Evolutionary conservation across 2,888 invertebrate genomes (phyloP), one percentile per base, ranked within the genome.

Genomic region (Biston stratarius): DNA sequence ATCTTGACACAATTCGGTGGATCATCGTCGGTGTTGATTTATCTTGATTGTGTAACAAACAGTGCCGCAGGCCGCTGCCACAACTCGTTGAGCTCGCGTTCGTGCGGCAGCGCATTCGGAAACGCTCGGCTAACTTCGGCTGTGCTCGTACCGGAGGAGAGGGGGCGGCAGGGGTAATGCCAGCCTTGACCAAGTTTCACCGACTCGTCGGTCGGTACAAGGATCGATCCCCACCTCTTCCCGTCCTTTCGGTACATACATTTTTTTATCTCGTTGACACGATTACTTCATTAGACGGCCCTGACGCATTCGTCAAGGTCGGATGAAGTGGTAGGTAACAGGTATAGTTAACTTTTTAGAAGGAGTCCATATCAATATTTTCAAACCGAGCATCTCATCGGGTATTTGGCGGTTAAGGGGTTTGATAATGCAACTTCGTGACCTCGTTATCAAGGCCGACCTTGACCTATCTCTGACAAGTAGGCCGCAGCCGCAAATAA

Each of bases 131-230:
- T 73, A 73, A 73, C 79, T 80, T 83, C 90, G 92, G 79, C 74
- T 73, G 72, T 76, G 78, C 70, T 88, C 88, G 89, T 80, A 74
- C 70, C 70, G 72, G 74, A 81, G 77, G 77, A 79, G 79, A 75
- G 82, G 80, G 12, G 76, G 84, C 58, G 72, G 77, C 72, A 74
- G 85, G 82, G 85, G 83, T 78, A 85, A 80, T 77, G 84, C 79
- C 89, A 91, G 91, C 93, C 93, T 92, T 92, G 94, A 93, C 92
- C 93, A 92, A 93, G 94, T 94, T 94, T 93, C 91, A 91, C 89
- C 85, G 90, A 87, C 88, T 92, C 91, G 88, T 87, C 88, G 85
- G 73, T 90, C 90, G 89, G 90, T 88, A 91, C 90, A 91, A 91
- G 91, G 88, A 91, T 90, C 84, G 86, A 88, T 91, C 91, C 93